Conservation (phyloP, 2,113 vertebrate species). For the Chloebia gouldiae region DNA sequence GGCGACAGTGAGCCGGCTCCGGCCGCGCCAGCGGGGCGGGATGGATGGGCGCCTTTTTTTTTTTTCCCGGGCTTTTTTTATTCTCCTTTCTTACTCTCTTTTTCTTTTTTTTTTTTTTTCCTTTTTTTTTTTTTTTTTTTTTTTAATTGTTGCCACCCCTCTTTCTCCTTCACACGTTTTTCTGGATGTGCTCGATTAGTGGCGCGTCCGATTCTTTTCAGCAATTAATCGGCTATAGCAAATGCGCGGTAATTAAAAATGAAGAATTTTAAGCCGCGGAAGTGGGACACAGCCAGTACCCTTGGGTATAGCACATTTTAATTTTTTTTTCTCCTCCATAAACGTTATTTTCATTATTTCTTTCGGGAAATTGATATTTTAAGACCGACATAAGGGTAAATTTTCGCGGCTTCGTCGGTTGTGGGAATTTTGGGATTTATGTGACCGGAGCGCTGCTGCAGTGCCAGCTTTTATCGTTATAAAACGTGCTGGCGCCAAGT, state of each 20-base stretch:
- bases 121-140: not conserved
- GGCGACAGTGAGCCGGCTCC: not conserved
- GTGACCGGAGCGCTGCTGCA: not conserved
- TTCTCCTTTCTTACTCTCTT: not conserved
- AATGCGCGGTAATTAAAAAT: not conserved
- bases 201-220: not conserved
- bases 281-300: slow-evolving; percentile 6
- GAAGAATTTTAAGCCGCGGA: slow-evolving; percentile 35
- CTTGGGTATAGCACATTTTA: not conserved
- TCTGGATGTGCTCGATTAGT: not conserved
- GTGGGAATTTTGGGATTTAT: not conserved
- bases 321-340: fast-evolving
- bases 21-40: not conserved
- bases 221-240: not conserved
- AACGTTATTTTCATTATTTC: not conserved
- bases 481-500: slow-evolving; percentile 35
- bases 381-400: not conserved
- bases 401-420: not conserved
- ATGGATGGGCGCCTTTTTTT: not conserved
- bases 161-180: not conserved
- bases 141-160: too few relatives aligned
- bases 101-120: not conserved
- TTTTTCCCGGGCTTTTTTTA: not conserved
- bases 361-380: not conserved
- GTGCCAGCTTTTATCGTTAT: slow-evolving; percentile 26